Base-by-base conservation (phyloP, 2,888 invertebrate genomes). In the Harmothoe impar region DNA sequence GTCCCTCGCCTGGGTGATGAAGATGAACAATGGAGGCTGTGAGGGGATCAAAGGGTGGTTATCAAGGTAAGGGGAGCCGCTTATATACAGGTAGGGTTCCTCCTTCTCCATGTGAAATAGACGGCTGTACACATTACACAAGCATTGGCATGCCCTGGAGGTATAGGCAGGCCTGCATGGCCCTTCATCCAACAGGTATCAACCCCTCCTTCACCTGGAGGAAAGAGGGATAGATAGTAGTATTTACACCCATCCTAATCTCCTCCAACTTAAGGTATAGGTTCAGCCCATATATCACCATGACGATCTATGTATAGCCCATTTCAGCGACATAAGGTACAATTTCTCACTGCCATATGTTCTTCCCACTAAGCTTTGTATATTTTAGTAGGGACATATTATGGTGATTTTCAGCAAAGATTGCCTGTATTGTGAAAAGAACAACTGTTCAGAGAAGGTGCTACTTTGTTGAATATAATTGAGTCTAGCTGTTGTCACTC, bases 1-100 rank as follows among this genome's bases (percentile, higher is more conserved):
- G 25, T 0, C 5, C 5, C 29, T 72, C 3, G 1, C 72, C 72
- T 72, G 25, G 72, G 72, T 72, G 31, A 72, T 72, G 72, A 3
- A 17, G 29, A 72, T n/a, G 72, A 72, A 72, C 72, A 72, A 72
- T 72, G 72, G 72, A 25, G 25, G 72, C 72, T n/a, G 72, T 72
- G 72, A 72, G 29, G 17, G 72, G 72, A 72, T 72, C 72, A 72
- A 72, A 72, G 72, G 31, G 31, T 25, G 72, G 25, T 72, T 72
- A 72, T 72, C 72, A 23, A n/a, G 0, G 72, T 72, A 72, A 72
- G 72, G n/a, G 72, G 72, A 72, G 72, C 25, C 72, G 25, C 15
- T 15, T 3, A 7, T 3, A 43, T 43, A 43, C 43, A 43, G 43
- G 43, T 43, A 43, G 43, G 43, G 10, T 43, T 43, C 43, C 62